Evolutionary conservation across 1,140 invertebrate species (phyloP), one percentile per base, ranked within the genome.

Genomic region (Trichoplusia ni): DNA sequence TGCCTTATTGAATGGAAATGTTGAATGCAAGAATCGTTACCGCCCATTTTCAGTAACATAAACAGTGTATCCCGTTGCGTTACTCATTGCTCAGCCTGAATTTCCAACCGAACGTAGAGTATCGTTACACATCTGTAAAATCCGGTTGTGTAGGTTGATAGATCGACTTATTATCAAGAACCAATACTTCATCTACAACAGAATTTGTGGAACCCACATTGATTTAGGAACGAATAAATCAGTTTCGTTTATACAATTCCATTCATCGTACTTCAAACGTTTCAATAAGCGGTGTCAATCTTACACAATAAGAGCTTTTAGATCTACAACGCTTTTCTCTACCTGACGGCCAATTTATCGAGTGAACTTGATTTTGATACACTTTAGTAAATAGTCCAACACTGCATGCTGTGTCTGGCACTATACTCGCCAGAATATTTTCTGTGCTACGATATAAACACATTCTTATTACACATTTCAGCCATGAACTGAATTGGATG

Each of bases 171-270:
- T 60, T 47, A 46, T 49, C 25, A 18, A 19, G 9, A 27, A n/a
- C 7, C 13, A 40, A 56, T 23, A 38, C 37, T 33, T 35, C n/a
- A 44, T 60, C 37, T 27, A 1, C 14, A 18, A 27, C n/a, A 4
- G 14, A 33, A 35, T 58, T 58, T 51, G 21, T 27, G 38, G 59
- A 40, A 69, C 14, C 53, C 21, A 21, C 16, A 64, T 29, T 40
- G 31, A 9, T 25, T 59, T 37, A 63, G 53, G 14, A 21, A 53
- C 37, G 51, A 58, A 69, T 46, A 53, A 27, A 46, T 61, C 56
- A 61, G 51, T 61, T 47, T 54, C 42, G 11, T 19, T 13, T 60
- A 56, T 56, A 68, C 53, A 49, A 16, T 44, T 35, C 29, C 46
- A 25, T 67, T 67, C 47, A 54, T 31, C 19, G 38, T 60, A 53